These are phyloP conservation scores for Aspidiotus destructor DNA, from an alignment of 2,888 invertebrate genomes.

Conservation along the genomic window DNA sequence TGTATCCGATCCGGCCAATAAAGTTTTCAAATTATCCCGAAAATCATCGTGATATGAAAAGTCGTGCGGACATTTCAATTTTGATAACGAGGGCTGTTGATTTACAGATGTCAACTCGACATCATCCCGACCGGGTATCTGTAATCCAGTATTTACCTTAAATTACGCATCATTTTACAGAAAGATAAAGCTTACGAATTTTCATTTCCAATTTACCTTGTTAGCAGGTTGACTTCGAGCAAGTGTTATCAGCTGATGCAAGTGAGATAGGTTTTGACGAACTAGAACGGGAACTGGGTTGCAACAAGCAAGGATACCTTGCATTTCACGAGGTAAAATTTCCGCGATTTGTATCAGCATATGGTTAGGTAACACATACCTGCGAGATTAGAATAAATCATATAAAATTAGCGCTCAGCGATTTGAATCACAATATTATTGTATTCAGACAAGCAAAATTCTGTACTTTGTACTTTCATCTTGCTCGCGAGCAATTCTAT, in stretches of 20 bases:
- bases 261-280: conserved; percentile 48
- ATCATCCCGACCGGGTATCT: conserved; percentile 11
- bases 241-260: conserved; percentile 58
- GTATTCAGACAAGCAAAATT: no score
- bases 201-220: conserved; percentile 41
- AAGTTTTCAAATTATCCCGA: conserved; percentile 50
- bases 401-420: background rate
- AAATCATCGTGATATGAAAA: conserved; percentile 47
- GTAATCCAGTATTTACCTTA: background rate
- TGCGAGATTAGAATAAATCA: conserved; percentile 40
- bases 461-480: conserved; percentile 78
- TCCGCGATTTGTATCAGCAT: conserved; percentile 88
- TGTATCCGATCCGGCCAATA: conserved; percentile 38
- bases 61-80: conserved; percentile 45
- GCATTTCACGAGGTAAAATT: conserved; percentile 76
- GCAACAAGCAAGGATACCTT: conserved; percentile 87
- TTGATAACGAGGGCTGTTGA: conserved; percentile 9
- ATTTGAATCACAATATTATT: no score
- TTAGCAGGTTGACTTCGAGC: conserved; percentile 60
- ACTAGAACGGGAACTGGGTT: conserved; percentile 80
- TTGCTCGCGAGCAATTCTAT: conserved; percentile 66
- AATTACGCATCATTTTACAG: background rate
- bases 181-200: background rate
- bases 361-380: conserved; percentile 89
- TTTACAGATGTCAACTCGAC: conserved; percentile 1